Evolutionary conservation across 2,113 vertebrate species (phyloP), one percentile per base, ranked within the genome.

Genomic region (Paedocypris sp.): DNA sequence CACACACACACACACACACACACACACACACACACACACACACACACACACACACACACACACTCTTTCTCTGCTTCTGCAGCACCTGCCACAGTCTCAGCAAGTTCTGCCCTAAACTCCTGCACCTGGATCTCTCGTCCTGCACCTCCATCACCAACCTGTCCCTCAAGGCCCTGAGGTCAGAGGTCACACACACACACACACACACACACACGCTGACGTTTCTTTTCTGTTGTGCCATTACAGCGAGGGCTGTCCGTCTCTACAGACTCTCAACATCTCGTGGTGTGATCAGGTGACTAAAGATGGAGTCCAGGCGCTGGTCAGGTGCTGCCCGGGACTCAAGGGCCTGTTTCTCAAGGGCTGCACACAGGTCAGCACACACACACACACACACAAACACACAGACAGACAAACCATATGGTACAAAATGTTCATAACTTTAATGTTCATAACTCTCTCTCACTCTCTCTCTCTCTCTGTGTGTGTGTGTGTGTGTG

Each of bases 201-300:
- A 6, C 18, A 19, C 16, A 31, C 32, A n/a, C n/a, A n/a, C n/a
- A n/a, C n/a, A n/a, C n/a, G n/a, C n/a, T n/a, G n/a, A 36, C 6
- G 8, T n/a, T n/a, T 33, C 15, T 25, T 6, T 29, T 2, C 12
- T 35, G 66, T 75, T 67, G 65, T 58, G 63, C 78, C 67, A 75
- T 60, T 68, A 48, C 48, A 97, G 95, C 10, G 95, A 99, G 85
- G 95, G 95, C n/a, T 99, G 94, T 81, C 92, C 91, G 10, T 79
- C 92, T 69, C 80, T 99, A 79, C 93, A 99, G 80, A 93, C 97
- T 73, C 85, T 99, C 74, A 91, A 96, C 71, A 97, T 99, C 80
- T 99, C 95, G 68, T 99, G 95, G 95, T 99, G 95, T 46, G 93
- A 97, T 81, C 93, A 99, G 84, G 90, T 99, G 82, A 95, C 91